Conservation (phyloP, 2,888 invertebrate genomes). For the Lasius platythorax region DNA sequence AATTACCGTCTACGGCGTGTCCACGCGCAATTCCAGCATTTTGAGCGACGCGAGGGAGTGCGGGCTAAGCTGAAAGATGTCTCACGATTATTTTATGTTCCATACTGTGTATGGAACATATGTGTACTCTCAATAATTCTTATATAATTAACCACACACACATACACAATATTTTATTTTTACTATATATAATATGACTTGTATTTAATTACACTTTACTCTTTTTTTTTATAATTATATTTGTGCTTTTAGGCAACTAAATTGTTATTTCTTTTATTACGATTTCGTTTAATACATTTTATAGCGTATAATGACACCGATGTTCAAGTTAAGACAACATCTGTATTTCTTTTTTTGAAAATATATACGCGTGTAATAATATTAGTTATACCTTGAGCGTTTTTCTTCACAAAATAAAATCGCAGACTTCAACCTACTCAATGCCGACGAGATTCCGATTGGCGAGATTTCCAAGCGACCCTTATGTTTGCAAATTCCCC, state of each 20-base stretch:
- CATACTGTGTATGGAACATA: neutral
- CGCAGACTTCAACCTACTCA: conserved; percentile 27
- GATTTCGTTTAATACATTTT: neutral
- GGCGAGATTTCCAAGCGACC: conserved; percentile 50
- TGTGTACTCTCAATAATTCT: neutral
- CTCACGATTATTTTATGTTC: conserved; percentile 2
- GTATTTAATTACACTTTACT: neutral
- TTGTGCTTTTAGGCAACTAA: neutral
- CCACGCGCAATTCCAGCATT: conserved; percentile 59
- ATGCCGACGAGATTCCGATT: conserved; percentile 43
- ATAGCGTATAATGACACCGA: neutral
- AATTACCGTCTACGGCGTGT: conserved; percentile 78
- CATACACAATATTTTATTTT: neutral
- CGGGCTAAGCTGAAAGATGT: conserved; percentile 27
- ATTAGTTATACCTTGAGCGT: neutral
- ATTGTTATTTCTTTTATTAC: neutral
- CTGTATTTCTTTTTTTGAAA: neutral
- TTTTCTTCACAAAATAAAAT: conserved; percentile 21
- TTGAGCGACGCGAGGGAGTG: conserved; percentile 36
- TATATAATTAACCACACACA: neutral
- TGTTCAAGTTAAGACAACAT: neutral
- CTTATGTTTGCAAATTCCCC: conserved; percentile 56
- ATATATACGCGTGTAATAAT: neutral
- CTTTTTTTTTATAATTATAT: neutral
- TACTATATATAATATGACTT: neutral